A percentile compares a stretch with the other conserved stretches of the same genome.
These are phyloP conservation scores for Pseudomyrmex flavicornis DNA, from an alignment of 1,140 invertebrate genomes.

Conservation along the genomic window DNA sequence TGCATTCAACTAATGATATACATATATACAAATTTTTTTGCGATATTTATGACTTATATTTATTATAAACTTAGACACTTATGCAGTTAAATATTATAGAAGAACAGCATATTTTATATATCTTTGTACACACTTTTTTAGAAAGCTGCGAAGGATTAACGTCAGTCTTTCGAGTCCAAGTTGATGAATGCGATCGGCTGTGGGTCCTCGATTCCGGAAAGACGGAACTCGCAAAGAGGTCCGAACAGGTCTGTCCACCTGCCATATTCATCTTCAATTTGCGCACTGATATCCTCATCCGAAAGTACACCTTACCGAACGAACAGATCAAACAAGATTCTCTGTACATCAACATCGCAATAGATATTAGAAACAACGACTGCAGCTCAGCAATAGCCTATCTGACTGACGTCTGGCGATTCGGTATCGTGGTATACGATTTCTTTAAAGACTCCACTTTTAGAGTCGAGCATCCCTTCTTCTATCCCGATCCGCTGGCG, in stretches of 20 bases:
- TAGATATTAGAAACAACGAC: conserved; percentile 88
- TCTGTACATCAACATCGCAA: conserved; percentile 90
- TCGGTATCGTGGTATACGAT: conserved; percentile 90
- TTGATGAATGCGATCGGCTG: conserved; percentile 89
- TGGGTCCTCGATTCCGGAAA: conserved; percentile 93
- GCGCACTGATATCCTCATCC: conserved; percentile 87
- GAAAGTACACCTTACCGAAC: conserved; percentile 87
- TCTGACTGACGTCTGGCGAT: conserved; percentile 91
- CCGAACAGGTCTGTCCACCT: conserved; percentile 90
- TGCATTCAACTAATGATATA: too few species aligned
- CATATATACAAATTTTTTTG: background rate
- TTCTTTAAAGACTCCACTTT: conserved; percentile 89
- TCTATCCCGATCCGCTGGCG: conserved; percentile 91
- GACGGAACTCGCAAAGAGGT: conserved; percentile 89
- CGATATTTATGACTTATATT: background rate
- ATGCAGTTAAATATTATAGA: too few species aligned
- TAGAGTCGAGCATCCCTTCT: conserved; percentile 90
- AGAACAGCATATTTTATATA: background rate
- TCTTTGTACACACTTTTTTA: conserved; percentile 46
- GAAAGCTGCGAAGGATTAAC: conserved; percentile 88
- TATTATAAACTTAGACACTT: too few species aligned
- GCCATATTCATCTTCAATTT: conserved; percentile 91
- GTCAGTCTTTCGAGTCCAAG: conserved; percentile 91
- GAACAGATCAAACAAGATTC: conserved; percentile 90
- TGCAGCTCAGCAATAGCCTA: conserved; percentile 90